Evolutionary conservation across 2,113 vertebrate genomes (phyloP), one percentile per base, ranked within the genome.

Genomic region (Etia nguti): DNA sequence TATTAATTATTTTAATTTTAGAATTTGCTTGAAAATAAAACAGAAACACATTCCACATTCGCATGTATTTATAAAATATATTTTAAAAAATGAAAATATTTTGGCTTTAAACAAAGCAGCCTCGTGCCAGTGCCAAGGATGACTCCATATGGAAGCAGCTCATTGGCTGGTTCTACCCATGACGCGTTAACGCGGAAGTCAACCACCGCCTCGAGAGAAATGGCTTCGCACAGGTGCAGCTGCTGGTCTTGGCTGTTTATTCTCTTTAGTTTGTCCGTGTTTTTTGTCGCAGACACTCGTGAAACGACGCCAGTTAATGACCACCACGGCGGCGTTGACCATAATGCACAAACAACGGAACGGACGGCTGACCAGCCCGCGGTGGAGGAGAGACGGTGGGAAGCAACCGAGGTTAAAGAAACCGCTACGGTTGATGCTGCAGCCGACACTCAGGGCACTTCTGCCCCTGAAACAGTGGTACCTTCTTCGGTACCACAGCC

Each of bases 181-280:
- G 89, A 95, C 93, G 86, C 36, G 1, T 0, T 1, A 82, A 94
- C 43, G n/a, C 93, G 94, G 95, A 96, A 96, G 93, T 91, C 29
- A 41, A 38, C 8, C 22, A 6, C n/a, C 7, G 3, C 55, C 13
- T 29, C 4, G 2, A 41, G 38, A 93, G 90, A 96, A 83, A 97
- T 97, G 96, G 96, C 95, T 43, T 88, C 92, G 20, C 10, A 8
- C 90, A 88, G 92, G 59, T 88, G 73, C 55, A 38, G 50, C 20
- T 24, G 2, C 26, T 10, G 46, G 6, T 29, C 79, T 34, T 46
- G 90, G 52, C 29, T 91, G 77, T 12, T 90, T 2, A 12, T 92
- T 83, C 6, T 95, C 10, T 93, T 57, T 16, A 60, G 4, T 73
- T 84, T 82, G 26, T n/a, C 36, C 1, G 36, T 65, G 20, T 65